phyloP scores from a whole-genome alignment of 2,888 invertebrate genomes.

The Coelopa pilipes region DNA sequence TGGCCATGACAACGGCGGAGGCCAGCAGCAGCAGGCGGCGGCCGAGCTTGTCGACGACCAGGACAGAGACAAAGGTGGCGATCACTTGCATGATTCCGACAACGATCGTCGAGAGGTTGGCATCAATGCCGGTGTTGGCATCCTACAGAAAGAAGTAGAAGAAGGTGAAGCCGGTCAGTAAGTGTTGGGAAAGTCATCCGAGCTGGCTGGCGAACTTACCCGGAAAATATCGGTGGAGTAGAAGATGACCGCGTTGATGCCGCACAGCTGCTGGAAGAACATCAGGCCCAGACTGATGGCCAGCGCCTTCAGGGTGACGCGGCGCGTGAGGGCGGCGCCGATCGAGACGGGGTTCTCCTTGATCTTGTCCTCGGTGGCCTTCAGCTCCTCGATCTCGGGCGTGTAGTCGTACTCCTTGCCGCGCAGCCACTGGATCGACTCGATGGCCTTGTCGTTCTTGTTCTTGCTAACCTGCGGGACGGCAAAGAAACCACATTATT shows the following conservation, averaged over 20 bases:
- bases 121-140: constrained; percentile 68
- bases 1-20: constrained; percentile 77
- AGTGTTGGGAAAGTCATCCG: too few relatives aligned
- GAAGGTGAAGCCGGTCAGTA: not conserved
- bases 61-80: constrained; percentile 75
- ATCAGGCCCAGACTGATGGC: constrained; percentile 81
- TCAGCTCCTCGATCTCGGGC: constrained; percentile 73
- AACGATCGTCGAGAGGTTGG: constrained; percentile 77
- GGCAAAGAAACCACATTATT: too few relatives aligned
- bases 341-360: constrained; percentile 71
- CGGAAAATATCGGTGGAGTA: constrained; percentile 80
- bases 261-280: constrained; percentile 89
- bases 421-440: constrained; percentile 77
- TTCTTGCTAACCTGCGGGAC: constrained; percentile 67
- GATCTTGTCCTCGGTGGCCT: constrained; percentile 68
- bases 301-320: constrained; percentile 73
- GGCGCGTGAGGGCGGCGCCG: constrained; percentile 71
- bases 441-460: constrained; percentile 73
- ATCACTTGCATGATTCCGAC: constrained; percentile 85
- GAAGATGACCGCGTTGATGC: constrained; percentile 86
- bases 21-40: constrained; percentile 79
- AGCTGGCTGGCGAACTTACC: constrained; percentile 65
- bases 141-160: constrained; percentile 45
- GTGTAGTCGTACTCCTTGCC: constrained; percentile 77
- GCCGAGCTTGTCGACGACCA: constrained; percentile 84